Percentiles rank a stretch among this genome's conserved stretches.
phyloP scores from a whole-genome alignment of 2,113 vertebrate species.

The Corythaixoides concolor region DNA sequence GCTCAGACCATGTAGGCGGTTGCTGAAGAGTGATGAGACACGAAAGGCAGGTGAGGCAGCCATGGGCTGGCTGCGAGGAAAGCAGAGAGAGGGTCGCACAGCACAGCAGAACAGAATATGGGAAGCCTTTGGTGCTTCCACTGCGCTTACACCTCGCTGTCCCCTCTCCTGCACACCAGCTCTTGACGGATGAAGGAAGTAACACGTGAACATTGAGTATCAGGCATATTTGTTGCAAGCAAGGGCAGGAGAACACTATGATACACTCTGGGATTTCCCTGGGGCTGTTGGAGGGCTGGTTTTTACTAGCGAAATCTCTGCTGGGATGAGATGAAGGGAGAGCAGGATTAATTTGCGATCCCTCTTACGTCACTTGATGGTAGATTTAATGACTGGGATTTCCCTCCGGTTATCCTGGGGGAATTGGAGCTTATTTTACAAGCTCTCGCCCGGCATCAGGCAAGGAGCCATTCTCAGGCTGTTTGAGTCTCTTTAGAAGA shows the following conservation, averaged over 20 bases:
- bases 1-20: background rate
- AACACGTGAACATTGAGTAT: background rate
- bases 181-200: background rate
- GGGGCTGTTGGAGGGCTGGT: background rate
- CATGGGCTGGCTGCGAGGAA: background rate
- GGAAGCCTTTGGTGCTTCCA: background rate
- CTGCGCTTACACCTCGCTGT: background rate
- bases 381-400: slow-evolving; percentile 58
- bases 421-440: slow-evolving; percentile 6
- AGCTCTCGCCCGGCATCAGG: background rate
- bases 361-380: slow-evolving; percentile 21
- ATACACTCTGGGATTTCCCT: background rate
- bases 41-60: background rate
- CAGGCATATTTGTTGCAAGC: background rate
- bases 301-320: background rate
- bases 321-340: slow-evolving; percentile 25
- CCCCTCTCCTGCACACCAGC: background rate
- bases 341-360: slow-evolving; percentile 50
- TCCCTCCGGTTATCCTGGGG: slow-evolving; percentile 39
- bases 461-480: slow-evolving; percentile 9
- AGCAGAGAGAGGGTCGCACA: background rate
- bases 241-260: background rate
- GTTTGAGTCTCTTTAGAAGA: background rate
- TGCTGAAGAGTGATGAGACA: background rate
- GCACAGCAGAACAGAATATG: background rate